Base-by-base conservation (phyloP, 2,888 invertebrate species). In the Andrena flavipes region DNA sequence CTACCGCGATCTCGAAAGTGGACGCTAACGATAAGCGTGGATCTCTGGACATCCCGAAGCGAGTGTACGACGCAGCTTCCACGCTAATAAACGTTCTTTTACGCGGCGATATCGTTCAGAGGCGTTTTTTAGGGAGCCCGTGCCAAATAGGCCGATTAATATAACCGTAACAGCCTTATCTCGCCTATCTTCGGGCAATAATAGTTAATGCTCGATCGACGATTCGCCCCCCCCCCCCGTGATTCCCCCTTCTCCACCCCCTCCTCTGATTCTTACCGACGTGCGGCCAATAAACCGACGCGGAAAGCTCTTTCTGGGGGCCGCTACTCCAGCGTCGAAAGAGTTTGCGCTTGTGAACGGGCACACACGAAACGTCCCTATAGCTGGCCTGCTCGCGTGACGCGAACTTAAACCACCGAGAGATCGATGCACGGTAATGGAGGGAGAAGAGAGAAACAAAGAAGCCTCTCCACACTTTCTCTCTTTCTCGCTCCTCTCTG, bases 81-180 rank as follows among this genome's bases (percentile, higher is more conserved):
- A 20, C 60, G 62, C 62, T 80, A 73, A 80, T 35, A 65, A 72
- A 48, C 48, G 48, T 30, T 62, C 59, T 33, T 65, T 33, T 62
- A 71, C 48, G 42, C 60, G 68, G 30, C 48, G 30, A 42, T 59
- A 49, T 69, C 59, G 69, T 63, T 60, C 29, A 20, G 51, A 65
- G 64, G 23, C 70, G 59, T 65, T 82, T 74, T 81, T 70, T 54
- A 60, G 59, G 26, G 56, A 67, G 54, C 62, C 56, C 74, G 74
- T 81, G 74, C 74, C 81, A 82, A 82, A 82, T 82, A 74, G 82
- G 74, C 51, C 81, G 71, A 82, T 82, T 82, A 82, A 82, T 76
- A 82, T 82, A 82, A 76, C 76, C 56, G 71, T 76, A 76, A 81
- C 82, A 82, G 63, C 67, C 82, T 82, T 73, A 82, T 82, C 82